Evolutionary conservation across 2,113 vertebrate species (phyloP), one percentile per base, ranked within the genome.

Genomic region (Bubo bubo): DNA sequence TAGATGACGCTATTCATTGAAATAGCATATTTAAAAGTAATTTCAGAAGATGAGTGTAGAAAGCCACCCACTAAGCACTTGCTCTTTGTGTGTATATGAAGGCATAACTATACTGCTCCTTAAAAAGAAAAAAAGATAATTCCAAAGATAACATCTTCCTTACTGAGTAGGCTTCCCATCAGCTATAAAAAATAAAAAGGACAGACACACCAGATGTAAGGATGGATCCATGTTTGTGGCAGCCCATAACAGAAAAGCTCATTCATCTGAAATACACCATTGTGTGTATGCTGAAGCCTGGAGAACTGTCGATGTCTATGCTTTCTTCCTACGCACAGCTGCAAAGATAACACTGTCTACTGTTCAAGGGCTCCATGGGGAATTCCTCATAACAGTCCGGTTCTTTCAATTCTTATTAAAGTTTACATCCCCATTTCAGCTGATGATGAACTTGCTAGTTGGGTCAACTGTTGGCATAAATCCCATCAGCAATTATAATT

Each of bases 281-380:
- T 96, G 95, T 96, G 86, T 79, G 73, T 43, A 43, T 4, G 35
- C 90, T 90, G 92, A 83, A 92, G 80, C 56, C 72, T 39, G 66
- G 49, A 84, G 90, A 86, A 75, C 82, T 87, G 89, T 81, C 8
- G 17, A 81, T 79, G 94, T 64, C 86, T 89, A 59, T 32, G 83
- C 82, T 96, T 95, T 92, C 86, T 94, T 97, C 94, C 83, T 91
- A 84, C 18, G 8, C 95, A 95, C 97, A 97, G 96, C 95, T 97
- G 97, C 94, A 95, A 96, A 95, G 96, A 96, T 95, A 96, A 97
- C 86, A 95, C 83, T 85, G 88, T 86, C 94, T 95, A 92, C 91
- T 93, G 89, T 95, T 94, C 70, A 79, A 93, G 70, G 41, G 35
- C 93, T 95, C 95, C 53, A 1, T 9, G 53, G 97, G 91, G 94